Evolutionary conservation across 2,888 invertebrate genomes (phyloP).

Genomic region (Meliscaeva auricollis): DNA sequence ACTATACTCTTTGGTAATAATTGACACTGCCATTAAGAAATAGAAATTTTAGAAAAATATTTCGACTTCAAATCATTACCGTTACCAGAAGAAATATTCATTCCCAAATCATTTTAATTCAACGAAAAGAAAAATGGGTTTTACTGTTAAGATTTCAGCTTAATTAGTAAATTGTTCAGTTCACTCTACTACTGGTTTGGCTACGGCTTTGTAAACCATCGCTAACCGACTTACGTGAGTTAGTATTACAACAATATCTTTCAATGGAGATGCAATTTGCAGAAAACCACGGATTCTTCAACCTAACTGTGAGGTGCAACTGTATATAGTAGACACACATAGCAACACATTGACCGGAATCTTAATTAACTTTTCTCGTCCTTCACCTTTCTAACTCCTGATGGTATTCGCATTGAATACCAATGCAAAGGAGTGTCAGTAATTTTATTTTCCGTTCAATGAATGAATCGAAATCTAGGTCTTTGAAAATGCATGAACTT

Average conservation of each 20-base stretch:
- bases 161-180: too few relatives aligned
- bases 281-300: not conserved
- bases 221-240: not conserved
- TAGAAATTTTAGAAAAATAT: too few relatives aligned
- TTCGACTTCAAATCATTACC: too few relatives aligned
- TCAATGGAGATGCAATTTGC: slow-evolving; percentile 20
- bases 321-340: not conserved
- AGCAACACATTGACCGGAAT: slow-evolving; percentile 7
- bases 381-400: slow-evolving; percentile 5
- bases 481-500: not conserved
- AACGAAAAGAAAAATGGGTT: too few relatives aligned
- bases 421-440: slow-evolving; percentile 15
- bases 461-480: slow-evolving; percentile 6
- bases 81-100: too few relatives aligned
- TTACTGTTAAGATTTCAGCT: too few relatives aligned
- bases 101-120: too few relatives aligned
- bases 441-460: slow-evolving; percentile 5
- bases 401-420: not conserved
- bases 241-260: slow-evolving; percentile 7
- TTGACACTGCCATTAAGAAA: too few relatives aligned
- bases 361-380: slow-evolving; percentile 25
- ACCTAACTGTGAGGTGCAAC: not conserved
- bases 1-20: too few relatives aligned
- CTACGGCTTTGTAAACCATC: too few relatives aligned
- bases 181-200: too few relatives aligned